Percentiles rank a stretch among this genome's conserved stretches.
Evolutionary conservation across 2,113 vertebrate genomes (phyloP).

Genomic region (Cettia cetti): DNA sequence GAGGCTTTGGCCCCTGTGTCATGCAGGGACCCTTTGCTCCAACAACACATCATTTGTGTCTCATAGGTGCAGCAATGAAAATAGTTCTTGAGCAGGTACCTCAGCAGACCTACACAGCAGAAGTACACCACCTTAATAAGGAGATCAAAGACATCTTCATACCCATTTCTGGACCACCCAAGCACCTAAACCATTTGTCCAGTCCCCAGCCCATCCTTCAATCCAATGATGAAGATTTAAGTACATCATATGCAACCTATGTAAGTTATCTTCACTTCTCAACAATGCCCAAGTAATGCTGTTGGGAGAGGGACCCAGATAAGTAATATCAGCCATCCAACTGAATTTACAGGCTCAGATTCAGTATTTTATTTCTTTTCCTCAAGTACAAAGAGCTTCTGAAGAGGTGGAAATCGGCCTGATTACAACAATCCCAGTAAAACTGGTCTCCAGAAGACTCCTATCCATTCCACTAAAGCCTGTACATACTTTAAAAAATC

Average conservation of each 20-base stretch:
- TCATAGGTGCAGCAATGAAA: background rate
- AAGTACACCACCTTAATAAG: background rate
- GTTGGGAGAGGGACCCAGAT: background rate
- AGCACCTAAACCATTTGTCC: background rate
- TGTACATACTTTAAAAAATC: background rate
- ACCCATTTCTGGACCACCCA: background rate
- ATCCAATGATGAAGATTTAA: background rate
- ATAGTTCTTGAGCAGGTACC: background rate
- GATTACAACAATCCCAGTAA: background rate
- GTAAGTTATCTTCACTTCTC: background rate
- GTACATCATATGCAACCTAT: background rate
- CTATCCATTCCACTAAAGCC: background rate
- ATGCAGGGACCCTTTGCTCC: background rate
- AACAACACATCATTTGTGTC: rapidly evolving
- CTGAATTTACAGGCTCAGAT: background rate
- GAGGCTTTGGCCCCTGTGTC: background rate
- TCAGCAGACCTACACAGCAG: background rate
- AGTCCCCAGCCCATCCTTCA: background rate
- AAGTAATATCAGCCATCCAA: background rate
- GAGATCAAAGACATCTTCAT: background rate
- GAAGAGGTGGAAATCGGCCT: background rate
- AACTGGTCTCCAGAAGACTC: background rate
- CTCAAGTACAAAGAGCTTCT: background rate
- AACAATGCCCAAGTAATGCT: background rate
- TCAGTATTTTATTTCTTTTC: background rate